Evolutionary conservation across 1,140 invertebrate genomes (phyloP).

Genomic region (Papilio polytes): DNA sequence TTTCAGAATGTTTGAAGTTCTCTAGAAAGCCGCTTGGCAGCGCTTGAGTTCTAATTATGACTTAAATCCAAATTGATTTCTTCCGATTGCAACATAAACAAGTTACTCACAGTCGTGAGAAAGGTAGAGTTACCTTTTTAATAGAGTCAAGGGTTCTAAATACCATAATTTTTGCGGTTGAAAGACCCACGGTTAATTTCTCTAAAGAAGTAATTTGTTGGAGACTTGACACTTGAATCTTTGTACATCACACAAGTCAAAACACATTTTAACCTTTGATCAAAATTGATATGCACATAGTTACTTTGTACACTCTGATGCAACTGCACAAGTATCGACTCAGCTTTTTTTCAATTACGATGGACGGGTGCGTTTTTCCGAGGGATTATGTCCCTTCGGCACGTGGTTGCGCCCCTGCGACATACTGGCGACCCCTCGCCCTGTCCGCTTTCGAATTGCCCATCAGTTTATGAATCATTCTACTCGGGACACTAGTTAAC

Average conservation of each 20-base stretch:
- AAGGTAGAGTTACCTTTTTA: no score
- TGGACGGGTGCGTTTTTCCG: slow-evolving; percentile 64
- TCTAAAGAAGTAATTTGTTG: background rate
- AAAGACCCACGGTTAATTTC: background rate
- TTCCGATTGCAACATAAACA: no score
- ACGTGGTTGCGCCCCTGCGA: slow-evolving; percentile 68
- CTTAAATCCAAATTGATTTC: no score
- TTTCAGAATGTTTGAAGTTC: no score
- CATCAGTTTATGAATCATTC: slow-evolving; percentile 76
- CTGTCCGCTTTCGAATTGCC: slow-evolving; percentile 64
- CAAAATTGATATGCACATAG: background rate
- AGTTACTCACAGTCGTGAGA: no score
- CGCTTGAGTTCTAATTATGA: no score
- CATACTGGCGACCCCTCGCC: slow-evolving; percentile 67
- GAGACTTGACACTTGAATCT: background rate
- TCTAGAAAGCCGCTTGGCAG: no score
- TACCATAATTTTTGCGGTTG: background rate
- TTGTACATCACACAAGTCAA: background rate
- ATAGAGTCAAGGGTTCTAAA: background rate
- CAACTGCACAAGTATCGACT: slow-evolving; percentile 17
- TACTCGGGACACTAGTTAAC: slow-evolving; percentile 44
- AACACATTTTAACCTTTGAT: background rate
- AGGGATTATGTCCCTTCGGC: slow-evolving; percentile 74
- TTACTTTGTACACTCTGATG: background rate
- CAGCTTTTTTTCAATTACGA: slow-evolving; percentile 72